Conservation (phyloP, 92 coral and sea anemone genomes). For the Micromussa lordhowensis region DNA sequence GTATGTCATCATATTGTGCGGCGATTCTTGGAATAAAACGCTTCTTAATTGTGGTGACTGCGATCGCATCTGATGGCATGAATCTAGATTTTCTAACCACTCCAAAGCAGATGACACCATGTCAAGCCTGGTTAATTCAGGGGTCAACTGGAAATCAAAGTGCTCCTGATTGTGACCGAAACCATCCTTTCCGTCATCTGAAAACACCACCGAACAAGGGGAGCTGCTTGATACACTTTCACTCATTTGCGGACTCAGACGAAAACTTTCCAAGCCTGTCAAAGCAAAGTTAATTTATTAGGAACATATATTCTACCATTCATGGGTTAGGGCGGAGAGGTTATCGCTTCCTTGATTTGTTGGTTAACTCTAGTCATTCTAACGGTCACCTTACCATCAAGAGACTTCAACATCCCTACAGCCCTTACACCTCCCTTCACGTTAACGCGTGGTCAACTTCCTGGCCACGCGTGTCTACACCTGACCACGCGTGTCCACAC, state of each 20-base stretch:
- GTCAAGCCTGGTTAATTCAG: conserved; percentile 20
- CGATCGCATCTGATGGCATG: background rate
- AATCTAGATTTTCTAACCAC: background rate
- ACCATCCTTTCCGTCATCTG: conserved; percentile 4
- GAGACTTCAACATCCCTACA: no score
- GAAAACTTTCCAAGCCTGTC: conserved; percentile 2
- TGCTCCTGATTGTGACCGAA: background rate
- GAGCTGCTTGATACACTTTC: conserved; percentile 17
- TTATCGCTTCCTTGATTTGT: background rate
- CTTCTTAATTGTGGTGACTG: background rate
- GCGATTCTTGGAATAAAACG: background rate
- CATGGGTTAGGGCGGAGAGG: background rate
- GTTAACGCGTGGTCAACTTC: no score
- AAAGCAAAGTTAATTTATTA: background rate
- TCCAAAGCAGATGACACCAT: conserved; percentile 23
- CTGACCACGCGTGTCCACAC: no score
- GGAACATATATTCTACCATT: background rate
- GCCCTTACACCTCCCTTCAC: no score
- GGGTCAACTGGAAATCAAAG: conserved; percentile 1
- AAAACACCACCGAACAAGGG: background rate
- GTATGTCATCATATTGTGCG: background rate
- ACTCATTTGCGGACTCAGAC: background rate
- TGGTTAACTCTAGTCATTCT: background rate
- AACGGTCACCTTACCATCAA: background rate
- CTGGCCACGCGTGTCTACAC: no score